Base-by-base conservation (phyloP, 2,888 invertebrate genomes). In the Caenorhabditis sinica region DNA sequence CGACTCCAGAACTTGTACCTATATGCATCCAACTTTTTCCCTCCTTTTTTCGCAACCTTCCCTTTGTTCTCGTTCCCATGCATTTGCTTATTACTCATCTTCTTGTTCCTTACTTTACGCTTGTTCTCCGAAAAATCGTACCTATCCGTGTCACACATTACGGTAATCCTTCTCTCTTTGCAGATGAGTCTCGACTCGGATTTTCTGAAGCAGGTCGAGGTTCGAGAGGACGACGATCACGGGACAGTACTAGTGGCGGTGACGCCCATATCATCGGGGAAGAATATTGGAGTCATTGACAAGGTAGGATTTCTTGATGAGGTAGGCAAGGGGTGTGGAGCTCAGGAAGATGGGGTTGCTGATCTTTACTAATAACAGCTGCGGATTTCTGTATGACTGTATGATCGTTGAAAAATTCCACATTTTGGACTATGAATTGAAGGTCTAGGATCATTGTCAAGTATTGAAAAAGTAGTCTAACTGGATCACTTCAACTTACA, bases 161-260 rank as follows among this genome's bases (percentile, higher is more conserved):
- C 58, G 23, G 36, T 33, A 45, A 2, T 40, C 13, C 15, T 43
- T n/a, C n/a, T 33, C 33, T 33, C 8, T 8, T 66, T 45, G n/a
- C 49, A 43, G 61, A 91, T 91, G 91, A 91, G 91, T 86, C 87
- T 91, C 58, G 89, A 91, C 86, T 88, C 86, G 30, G 90, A 90
- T 17, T 90, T 91, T 73, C 87, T 91, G 43, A 88, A 87, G 28
- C 85, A 88, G 53, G 90, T 91, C 72, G 90, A 91, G 75, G 89
- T 91, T 51, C 86, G 83, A 51, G 68, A 84, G 61, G 87, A 87
- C 61, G 83, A 85, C 1, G n/a, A 72, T 13, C 76, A 72, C 45
- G 83, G 83, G 4, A 86, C 86, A 33, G 74, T 80, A 15, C 71
- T 90, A 20, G 85, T 83, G 63, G 87, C 90, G 6, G 79, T 86